phyloP scores from a whole-genome alignment of 2,888 invertebrate species.

The Pycnomerus fuliginosus region DNA sequence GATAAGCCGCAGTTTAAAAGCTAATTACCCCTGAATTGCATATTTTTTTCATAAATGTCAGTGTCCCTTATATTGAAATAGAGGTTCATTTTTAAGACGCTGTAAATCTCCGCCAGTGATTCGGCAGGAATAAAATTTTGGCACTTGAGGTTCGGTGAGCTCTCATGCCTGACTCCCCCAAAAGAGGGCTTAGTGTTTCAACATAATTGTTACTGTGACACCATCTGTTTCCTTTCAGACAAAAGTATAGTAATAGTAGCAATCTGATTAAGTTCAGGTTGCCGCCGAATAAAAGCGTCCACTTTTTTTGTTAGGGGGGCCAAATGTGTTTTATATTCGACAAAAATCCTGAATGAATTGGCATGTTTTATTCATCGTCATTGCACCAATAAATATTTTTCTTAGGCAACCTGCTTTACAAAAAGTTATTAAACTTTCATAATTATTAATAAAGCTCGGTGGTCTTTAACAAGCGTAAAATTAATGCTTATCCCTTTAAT shows the following conservation, averaged over 20 bases:
- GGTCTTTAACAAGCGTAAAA: conserved; percentile 18
- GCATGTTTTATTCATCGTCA: no score
- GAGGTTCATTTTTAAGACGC: no score
- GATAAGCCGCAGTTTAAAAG: no score
- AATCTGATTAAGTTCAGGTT: conserved; percentile 41
- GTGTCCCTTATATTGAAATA: no score
- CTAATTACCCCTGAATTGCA: no score
- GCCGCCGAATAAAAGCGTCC: conserved; percentile 22
- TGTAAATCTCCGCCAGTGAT: conserved; percentile 17
- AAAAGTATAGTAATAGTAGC: conserved; percentile 37
- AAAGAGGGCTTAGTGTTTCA: conserved; percentile 53
- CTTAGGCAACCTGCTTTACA: no score
- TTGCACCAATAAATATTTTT: no score
- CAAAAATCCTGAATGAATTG: no score
- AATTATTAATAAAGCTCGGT: no score
- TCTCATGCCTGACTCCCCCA: conserved; percentile 51
- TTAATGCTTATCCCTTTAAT: conserved; percentile 20
- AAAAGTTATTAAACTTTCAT: no score
- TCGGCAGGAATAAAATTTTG: conserved; percentile 12
- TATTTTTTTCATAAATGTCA: no score
- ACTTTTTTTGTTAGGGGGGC: conserved; percentile 1
- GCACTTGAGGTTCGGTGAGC: conserved; percentile 36
- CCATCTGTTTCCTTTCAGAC: conserved; percentile 54
- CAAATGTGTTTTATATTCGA: no score
- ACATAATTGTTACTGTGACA: conserved; percentile 54